phyloP scores from a whole-genome alignment of 2,888 invertebrate genomes.

The Nephrotoma appendiculata region DNA sequence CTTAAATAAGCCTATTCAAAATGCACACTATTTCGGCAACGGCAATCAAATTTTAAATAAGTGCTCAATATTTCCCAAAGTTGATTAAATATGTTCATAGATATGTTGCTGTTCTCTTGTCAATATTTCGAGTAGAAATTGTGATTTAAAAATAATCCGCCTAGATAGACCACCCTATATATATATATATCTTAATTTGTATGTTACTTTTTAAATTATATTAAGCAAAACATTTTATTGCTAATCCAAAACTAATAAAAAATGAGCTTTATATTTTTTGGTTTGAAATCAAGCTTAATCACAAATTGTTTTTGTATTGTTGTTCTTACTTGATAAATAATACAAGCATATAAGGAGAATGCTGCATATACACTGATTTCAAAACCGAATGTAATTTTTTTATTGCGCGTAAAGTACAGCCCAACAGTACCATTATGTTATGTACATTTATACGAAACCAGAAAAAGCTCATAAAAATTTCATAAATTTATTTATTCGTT shows the following conservation, averaged over 20 bases:
- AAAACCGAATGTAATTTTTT: neutral
- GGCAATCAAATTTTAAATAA: too few species aligned
- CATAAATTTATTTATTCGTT: neutral
- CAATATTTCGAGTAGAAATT: too few species aligned
- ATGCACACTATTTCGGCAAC: too few species aligned
- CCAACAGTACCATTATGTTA: neutral
- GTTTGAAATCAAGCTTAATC: neutral
- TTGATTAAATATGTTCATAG: too few species aligned
- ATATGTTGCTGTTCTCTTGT: too few species aligned
- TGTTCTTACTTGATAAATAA: neutral
- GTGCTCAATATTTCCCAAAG: too few species aligned
- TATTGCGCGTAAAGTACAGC: neutral
- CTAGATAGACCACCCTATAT: too few species aligned
- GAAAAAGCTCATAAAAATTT: neutral
- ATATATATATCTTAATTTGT: too few species aligned
- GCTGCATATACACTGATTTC: neutral
- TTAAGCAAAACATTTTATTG: neutral
- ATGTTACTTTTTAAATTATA: too few species aligned
- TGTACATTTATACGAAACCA: neutral
- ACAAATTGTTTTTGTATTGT: neutral
- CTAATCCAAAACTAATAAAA: neutral
- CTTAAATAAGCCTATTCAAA: too few species aligned
- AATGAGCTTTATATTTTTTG: neutral
- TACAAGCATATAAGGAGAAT: neutral
- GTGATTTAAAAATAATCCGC: too few species aligned